Base-by-base conservation (phyloP, 1,140 invertebrate species). In the Drosophila guanche region DNA sequence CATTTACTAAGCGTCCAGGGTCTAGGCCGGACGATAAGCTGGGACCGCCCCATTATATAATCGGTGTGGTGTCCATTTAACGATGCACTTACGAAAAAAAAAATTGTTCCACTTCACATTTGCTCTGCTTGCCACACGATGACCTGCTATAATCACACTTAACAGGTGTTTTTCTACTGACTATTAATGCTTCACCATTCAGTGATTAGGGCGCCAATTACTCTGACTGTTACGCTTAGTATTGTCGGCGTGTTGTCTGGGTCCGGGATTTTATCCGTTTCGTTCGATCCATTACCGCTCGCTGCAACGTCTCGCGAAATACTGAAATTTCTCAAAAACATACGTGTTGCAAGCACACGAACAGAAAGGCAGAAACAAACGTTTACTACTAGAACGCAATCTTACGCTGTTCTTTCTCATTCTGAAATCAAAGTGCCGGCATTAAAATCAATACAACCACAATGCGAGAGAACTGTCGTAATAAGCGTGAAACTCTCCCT, bases 301-400 rank as follows among this genome's bases (percentile, higher is more conserved):
- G 51, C 22, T 42, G 37, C 69, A 59, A 69, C 47, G 77, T 59
- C 58, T 69, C 73, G 25, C 72, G 68, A 55, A 56, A 67, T 54
- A 85, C 81, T 85, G 48, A 86, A 62, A 53, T 56, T 20, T 65
- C 43, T 63, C 48, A 68, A 80, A 67, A 50, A 20, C 16, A 20
- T 20, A 20, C 41, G 54, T 45, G 54, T 37, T 7, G 25, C 50
- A 59, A 72, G 16, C 16, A 68, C 58, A 58, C 41, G 55, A 23
- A 46, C 50, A 66, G 55, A 79, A 54, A 40, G 45, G 47, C 60
- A 50, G 56, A 62, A 45, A 53, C 42, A 47, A 27, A 37, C 33
- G 10, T 37, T 37, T 27, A 6, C 41, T 55, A 43, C 23, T 12
- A 57, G 47, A 62, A 67, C 22, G 42, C 51, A 48, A 69, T 69